These are phyloP conservation scores for Lerista edwardsae DNA, from an alignment of 2,797 vertebrate genomes.

Conservation along the genomic window DNA sequence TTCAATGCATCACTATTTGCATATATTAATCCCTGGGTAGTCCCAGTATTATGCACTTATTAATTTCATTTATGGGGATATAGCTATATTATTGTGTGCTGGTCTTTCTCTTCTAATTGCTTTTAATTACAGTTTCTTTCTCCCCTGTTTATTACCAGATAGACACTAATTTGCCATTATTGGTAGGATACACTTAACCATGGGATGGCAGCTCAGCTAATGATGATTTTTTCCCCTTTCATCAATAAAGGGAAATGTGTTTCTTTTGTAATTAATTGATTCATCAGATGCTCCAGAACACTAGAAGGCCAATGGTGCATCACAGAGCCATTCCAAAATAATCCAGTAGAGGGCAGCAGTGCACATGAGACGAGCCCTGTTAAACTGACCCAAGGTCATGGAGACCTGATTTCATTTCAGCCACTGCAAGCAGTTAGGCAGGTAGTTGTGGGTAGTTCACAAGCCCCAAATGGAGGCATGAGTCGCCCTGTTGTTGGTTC, in stretches of 20 bases:
- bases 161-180: constrained; percentile 39
- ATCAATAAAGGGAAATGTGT: constrained; percentile 1
- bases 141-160: constrained; percentile 17
- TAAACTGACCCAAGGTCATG: neutral
- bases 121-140: constrained; percentile 35
- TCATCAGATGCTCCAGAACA: neutral
- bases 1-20: constrained; percentile 31
- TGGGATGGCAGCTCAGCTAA: constrained; percentile 9
- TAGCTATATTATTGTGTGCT: constrained; percentile 22
- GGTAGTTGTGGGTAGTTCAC: neutral
- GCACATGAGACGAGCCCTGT: neutral
- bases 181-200: constrained; percentile 15
- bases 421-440: neutral
- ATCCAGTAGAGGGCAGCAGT: constrained; percentile 36
- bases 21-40: constrained; percentile 26
- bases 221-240: neutral
- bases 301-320: neutral
- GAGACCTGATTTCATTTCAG: neutral
- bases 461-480: neutral
- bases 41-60: constrained; percentile 36
- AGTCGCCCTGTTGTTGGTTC: neutral
- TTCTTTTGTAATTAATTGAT: neutral
- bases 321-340: neutral
- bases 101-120: constrained; percentile 37
- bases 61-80: constrained; percentile 40